These are phyloP conservation scores for Apogon hyalosoma DNA, from an alignment of 2,797 vertebrate species.

Conservation along the genomic window DNA sequence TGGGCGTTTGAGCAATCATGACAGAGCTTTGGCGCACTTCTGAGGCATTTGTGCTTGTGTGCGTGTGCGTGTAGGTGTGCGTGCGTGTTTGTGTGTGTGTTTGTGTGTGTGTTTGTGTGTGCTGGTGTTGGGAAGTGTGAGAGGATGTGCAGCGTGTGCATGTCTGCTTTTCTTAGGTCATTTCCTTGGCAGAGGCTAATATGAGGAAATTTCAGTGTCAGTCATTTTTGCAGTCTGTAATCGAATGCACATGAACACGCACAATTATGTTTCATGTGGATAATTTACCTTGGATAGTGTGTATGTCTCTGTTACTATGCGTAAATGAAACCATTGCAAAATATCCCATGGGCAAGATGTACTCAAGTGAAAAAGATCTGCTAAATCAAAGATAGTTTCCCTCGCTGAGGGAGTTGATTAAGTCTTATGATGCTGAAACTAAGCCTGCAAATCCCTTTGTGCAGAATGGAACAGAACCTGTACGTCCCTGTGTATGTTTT, in stretches of 20 bases:
- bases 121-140: background rate
- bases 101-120: conserved; percentile 7
- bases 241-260: conserved; percentile 7
- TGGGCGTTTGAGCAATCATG: conserved; percentile 58
- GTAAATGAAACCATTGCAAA: conserved; percentile 28
- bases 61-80: conserved; percentile 5
- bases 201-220: conserved; percentile 34
- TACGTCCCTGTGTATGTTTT: conserved; percentile 22
- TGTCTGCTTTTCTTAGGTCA: conserved; percentile 20
- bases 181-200: conserved; percentile 41
- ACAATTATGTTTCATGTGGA: conserved; percentile 21
- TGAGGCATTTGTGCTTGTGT: conserved; percentile 1
- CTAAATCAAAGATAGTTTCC: conserved; percentile 62
- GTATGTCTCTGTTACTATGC: conserved; percentile 20
- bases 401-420: conserved; percentile 62
- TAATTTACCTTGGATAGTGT: conserved; percentile 15
- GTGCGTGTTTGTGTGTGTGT: conserved; percentile 3
- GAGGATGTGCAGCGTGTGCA: background rate
- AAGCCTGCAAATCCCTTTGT: conserved; percentile 70
- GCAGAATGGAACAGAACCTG: conserved; percentile 3
- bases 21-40: conserved; percentile 34
- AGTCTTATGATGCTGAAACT: conserved; percentile 59
- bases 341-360: conserved; percentile 42
- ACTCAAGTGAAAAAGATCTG: conserved; percentile 52
- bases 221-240: conserved; percentile 29